A percentile compares a stretch with the other conserved stretches of the same genome.
Evolutionary conservation across 2,113 vertebrate genomes (phyloP).

Genomic region (Capricornis sumatraensis): DNA sequence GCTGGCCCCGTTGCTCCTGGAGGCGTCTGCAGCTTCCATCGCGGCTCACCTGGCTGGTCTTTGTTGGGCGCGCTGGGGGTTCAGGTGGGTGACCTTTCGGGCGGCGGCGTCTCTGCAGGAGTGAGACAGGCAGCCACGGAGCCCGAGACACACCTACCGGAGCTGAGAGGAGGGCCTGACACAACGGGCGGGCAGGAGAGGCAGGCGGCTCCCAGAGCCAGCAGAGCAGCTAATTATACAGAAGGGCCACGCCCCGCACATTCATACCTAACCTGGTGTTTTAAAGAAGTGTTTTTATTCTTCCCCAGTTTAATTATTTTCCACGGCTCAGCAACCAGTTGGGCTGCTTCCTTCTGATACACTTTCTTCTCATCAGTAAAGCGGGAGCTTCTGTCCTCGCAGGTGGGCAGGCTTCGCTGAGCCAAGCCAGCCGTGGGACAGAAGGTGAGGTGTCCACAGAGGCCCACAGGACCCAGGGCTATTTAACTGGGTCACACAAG

Average conservation of each 20-base stretch:
- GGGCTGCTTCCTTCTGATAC: conserved; percentile 68
- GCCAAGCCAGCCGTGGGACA: background rate
- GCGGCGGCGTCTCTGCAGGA: conserved; percentile 7
- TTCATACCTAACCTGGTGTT: conserved; percentile 81
- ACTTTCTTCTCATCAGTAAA: conserved; percentile 34
- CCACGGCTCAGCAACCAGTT: conserved; percentile 76
- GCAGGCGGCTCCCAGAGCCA: conserved; percentile 62
- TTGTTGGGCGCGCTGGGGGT: background rate
- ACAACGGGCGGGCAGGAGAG: conserved; percentile 36
- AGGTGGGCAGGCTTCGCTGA: background rate
- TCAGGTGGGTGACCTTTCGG: background rate
- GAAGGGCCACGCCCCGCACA: conserved; percentile 80
- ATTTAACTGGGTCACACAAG: conserved; percentile 72
- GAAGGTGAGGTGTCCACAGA: background rate
- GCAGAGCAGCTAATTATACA: conserved; percentile 77
- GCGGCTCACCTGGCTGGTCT: background rate
- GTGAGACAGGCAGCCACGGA: background rate
- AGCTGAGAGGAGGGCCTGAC: conserved; percentile 19
- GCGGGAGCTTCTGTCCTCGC: background rate
- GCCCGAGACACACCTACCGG: conserved; percentile 72
- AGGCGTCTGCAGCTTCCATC: conserved; percentile 76
- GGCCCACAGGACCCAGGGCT: conserved; percentile 21
- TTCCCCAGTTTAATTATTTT: conserved; percentile 63
- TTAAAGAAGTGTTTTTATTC: conserved; percentile 69
- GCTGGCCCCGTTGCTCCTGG: conserved; percentile 71